phyloP scores from a whole-genome alignment of 2,888 invertebrate species.

The Habroteleia sp. region DNA sequence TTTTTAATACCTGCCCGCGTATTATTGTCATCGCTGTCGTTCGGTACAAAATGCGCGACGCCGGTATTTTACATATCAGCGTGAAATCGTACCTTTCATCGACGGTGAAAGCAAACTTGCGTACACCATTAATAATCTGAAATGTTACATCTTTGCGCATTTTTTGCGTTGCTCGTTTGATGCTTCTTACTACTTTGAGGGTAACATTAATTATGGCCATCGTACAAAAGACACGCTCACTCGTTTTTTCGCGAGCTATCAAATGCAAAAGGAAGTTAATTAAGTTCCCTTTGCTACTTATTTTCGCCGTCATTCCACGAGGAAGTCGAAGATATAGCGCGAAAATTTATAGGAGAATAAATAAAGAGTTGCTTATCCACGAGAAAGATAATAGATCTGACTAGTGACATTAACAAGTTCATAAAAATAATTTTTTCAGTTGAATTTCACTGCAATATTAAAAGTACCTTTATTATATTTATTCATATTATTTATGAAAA shows the following conservation, averaged over 20 bases:
- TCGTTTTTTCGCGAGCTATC: constrained; percentile 72
- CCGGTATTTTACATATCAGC: constrained; percentile 20
- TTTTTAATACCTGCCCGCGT: constrained; percentile 37
- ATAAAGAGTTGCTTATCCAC: constrained; percentile 72
- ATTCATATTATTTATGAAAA: too few relatives aligned
- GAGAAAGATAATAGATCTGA: constrained; percentile 69
- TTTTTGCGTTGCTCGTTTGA: constrained; percentile 36
- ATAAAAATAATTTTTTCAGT: too few relatives aligned
- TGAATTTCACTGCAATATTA: too few relatives aligned
- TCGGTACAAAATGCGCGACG: constrained; percentile 25
- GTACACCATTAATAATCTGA: constrained; percentile 49
- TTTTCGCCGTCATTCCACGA: constrained; percentile 31
- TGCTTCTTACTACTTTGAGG: constrained; percentile 40
- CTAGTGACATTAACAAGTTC: too few relatives aligned
- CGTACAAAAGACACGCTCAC: constrained; percentile 69
- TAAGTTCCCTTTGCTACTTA: constrained; percentile 71
- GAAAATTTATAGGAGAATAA: constrained; percentile 22
- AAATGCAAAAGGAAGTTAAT: constrained; percentile 77
- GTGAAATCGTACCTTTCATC: constrained; percentile 43
- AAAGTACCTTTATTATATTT: too few relatives aligned
- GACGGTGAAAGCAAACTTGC: constrained; percentile 32
- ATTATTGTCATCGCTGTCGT: constrained; percentile 47
- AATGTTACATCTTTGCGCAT: constrained; percentile 36
- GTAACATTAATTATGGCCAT: constrained; percentile 72
- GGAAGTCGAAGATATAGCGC: background rate